These are phyloP conservation scores for Meteorus colon DNA, from an alignment of 2,888 invertebrate genomes.

Conservation along the genomic window DNA sequence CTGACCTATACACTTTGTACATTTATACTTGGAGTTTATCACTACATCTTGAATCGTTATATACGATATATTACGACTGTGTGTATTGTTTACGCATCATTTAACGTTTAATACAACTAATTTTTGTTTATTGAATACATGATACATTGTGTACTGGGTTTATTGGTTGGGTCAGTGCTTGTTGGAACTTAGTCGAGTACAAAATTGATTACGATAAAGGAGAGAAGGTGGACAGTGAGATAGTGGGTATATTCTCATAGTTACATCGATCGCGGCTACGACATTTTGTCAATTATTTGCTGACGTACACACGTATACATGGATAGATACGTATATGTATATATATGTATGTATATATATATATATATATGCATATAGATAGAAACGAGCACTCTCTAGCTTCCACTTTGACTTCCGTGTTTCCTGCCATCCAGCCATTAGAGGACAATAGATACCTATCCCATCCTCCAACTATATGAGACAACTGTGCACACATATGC, in stretches of 20 bases:
- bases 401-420: slow-evolving; percentile 52
- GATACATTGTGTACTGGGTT: background rate
- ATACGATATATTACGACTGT: background rate
- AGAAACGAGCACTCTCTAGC: slow-evolving; percentile 47
- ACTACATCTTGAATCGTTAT: background rate
- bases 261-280: slow-evolving; percentile 51
- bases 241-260: slow-evolving; percentile 15
- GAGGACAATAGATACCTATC: slow-evolving; percentile 53
- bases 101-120: background rate
- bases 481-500: slow-evolving; percentile 30
- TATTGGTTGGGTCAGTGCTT: background rate
- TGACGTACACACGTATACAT: slow-evolving; percentile 28
- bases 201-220: slow-evolving; percentile 12
- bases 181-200: background rate
- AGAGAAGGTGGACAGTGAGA: slow-evolving; percentile 29
- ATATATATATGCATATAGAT: background rate
- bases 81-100: background rate
- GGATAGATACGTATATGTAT: slow-evolving; percentile 26
- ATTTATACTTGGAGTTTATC: slow-evolving; percentile 9
- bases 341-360: slow-evolving; percentile 32
- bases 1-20: background rate
- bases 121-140: background rate
- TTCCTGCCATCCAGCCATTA: slow-evolving; percentile 49
- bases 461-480: slow-evolving; percentile 24
- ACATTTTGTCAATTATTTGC: slow-evolving; percentile 58